Evolutionary conservation across 2,888 invertebrate genomes (phyloP), one percentile per base, ranked within the genome.

Genomic region (Nomada fabriciana): DNA sequence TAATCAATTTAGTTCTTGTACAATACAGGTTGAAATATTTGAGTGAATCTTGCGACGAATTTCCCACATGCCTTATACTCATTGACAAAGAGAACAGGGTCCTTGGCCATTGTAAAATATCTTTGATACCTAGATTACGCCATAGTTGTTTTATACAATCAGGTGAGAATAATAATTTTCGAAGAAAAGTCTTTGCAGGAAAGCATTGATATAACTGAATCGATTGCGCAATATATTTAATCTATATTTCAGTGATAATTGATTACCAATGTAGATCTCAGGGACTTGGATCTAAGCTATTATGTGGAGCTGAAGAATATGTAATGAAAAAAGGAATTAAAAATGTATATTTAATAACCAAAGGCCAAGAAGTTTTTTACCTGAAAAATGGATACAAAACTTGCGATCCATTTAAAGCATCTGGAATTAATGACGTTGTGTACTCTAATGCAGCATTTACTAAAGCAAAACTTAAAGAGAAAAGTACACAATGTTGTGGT

Each of bases 91-190:
- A 92, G 42, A 85, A 87, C 70, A 92, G 93, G 72, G 95, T 97
- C 64, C 94, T 98, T 89, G 98, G 97, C 3, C 98, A 98, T 93
- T 96, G 97, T 89, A 98, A 98, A 94, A 94, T 98, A 78, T 96
- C 97, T 63, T 94, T 95, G 68, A 96, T 98, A 91, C 96, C 97
- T 2, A 95, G 95, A 89, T 95, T 96, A 88, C 95, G 94, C 83
- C 95, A 96, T 82, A 96, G 96, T 84, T 97, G 97, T 94, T 97
- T 97, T 91, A 94, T 98, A 74, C 97, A 98, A 94, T 96, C 97
- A 57, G 94, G 95, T 95, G 90, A 90, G 84, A 65, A 65, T 76
- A 20, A 63, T 57, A 15, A 53, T 9, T 20, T 57, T 11, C 7
- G 36, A 43, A 29, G 2, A 5, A 7, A 13, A 23, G 13, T 13